Base-by-base conservation (phyloP, 2,888 invertebrate genomes). In the Piscicola geometra region DNA sequence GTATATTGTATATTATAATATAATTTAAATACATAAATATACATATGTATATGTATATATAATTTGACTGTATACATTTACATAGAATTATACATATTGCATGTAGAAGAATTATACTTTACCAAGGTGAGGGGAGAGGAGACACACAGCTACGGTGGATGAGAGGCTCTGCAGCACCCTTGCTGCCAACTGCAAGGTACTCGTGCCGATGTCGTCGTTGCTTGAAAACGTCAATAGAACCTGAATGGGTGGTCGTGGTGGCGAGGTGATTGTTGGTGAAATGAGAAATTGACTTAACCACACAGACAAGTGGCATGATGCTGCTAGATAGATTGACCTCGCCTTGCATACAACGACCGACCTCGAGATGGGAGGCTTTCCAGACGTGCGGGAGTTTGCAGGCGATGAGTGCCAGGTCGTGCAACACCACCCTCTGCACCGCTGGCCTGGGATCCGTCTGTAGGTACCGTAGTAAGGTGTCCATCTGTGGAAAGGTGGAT, bases 351-450 rank as follows among this genome's bases (percentile, higher is more conserved):
- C n/a, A n/a, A n/a, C n/a, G n/a, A n/a, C n/a, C n/a, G n/a, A n/a
- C n/a, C n/a, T n/a, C n/a, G n/a, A n/a, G n/a, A n/a, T n/a, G n/a
- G n/a, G n/a, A n/a, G n/a, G 5, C 88, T 0, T 90, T 91, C 93
- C 93, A 93, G 36, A 92, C 87, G 85, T 92, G 92, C 0, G 92
- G 90, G 5, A 91, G 91, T 79, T 90, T 89, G 79, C 88, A 88
- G 0, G 85, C 69, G 1, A 80, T 70, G 35, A 79, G 60, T 15
- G 32, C 33, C 41, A 80, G 75, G 35, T 80, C 78, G 9, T 28
- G 74, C 47, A 80, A 73, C n/a, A 89, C 88, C 81, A 90, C 89
- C 18, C 89, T 87, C 82, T 92, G 90, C 0, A 93, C 90, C 50
- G 89, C 89, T 81, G 89, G 88, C 33, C 93, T 87, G 9, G 90